Base-by-base conservation (phyloP, 2,113 vertebrate species). In the Semnornis frantzii region DNA sequence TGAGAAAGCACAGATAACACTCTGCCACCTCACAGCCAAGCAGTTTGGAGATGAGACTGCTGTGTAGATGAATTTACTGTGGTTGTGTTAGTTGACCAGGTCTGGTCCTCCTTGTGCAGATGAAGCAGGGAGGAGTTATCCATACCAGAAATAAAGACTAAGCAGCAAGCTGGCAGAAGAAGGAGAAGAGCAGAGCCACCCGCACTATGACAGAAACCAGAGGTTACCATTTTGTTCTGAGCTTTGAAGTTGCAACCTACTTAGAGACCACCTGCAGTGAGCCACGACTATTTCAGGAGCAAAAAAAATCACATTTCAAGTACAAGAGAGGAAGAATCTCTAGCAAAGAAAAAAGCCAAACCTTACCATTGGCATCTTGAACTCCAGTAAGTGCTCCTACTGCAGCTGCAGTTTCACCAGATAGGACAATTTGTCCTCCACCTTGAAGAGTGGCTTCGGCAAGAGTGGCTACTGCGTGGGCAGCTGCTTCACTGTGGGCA, bases 381-480 rank as follows among this genome's bases (percentile, higher is more conserved):
- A 99, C 99, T 82, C 99, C 99, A 3, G 99, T 99, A 87, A 99
- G 98, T 1, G 99, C 99, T 94, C 99, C 99, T 0, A 99, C 99
- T 1, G 99, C 99, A n/a, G 99, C 99, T 17, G 99, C 99, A 1
- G 99, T 99, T 97, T 99, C 99, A 59, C 98, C 98, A 6, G 99
- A 99, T 76, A 99, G 97, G 81, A 99, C 99, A 15, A 99, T 99
- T 91, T 99, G 99, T 58, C 99, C 99, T 76, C 99, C 99, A 3
- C 99, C 99, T 94, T 99, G 99, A 23, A 99, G 98, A 82, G 99
- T 99, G 92, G 99, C 99, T 94, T 99, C 99, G 2, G 99, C 99
- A 93, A 99, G 95, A 2, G 99, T 99, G 63, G 99, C 99, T 28
- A 99, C 99, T 9, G 99, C 99, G 23, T 99, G 99, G 81, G 99